phyloP scores from a whole-genome alignment of 2,797 vertebrate genomes.

The Amblyraja radiata region DNA sequence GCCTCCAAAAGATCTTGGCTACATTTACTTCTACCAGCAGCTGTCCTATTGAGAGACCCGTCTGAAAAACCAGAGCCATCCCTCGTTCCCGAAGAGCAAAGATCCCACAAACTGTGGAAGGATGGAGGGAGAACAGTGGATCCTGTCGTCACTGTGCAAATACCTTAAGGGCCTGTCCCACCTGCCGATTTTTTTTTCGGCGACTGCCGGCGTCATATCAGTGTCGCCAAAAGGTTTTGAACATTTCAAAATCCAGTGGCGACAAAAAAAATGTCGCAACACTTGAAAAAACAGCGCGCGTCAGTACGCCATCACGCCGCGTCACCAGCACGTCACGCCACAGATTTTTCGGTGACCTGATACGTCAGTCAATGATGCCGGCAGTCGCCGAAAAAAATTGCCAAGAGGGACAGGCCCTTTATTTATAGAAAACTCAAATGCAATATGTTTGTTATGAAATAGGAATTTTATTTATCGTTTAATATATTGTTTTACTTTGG shows the following conservation, averaged over 20 bases:
- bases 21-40: constrained; percentile 95
- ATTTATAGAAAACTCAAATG: constrained; percentile 35
- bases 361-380: no score
- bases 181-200: no score
- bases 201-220: no score
- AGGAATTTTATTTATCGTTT: constrained; percentile 26
- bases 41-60: constrained; percentile 63
- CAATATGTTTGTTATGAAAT: constrained; percentile 22
- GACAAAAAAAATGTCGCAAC: no score
- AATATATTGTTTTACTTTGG: constrained; percentile 24
- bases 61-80: constrained; percentile 58
- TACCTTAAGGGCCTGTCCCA: not conserved
- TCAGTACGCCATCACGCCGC: no score
- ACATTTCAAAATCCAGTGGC: no score
- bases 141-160: constrained; percentile 14
- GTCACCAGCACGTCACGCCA: no score
- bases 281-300: no score
- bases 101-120: constrained; percentile 37
- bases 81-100: constrained; percentile 53
- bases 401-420: not conserved
- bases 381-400: no score
- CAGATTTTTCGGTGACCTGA: no score
- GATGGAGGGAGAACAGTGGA: not conserved
- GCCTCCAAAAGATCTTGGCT: constrained; percentile 94
- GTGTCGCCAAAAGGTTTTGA: no score